A percentile compares a stretch with the other conserved stretches of the same genome.
Evolutionary conservation across 2,888 invertebrate species (phyloP).

Genomic region (Acleris emargana): DNA sequence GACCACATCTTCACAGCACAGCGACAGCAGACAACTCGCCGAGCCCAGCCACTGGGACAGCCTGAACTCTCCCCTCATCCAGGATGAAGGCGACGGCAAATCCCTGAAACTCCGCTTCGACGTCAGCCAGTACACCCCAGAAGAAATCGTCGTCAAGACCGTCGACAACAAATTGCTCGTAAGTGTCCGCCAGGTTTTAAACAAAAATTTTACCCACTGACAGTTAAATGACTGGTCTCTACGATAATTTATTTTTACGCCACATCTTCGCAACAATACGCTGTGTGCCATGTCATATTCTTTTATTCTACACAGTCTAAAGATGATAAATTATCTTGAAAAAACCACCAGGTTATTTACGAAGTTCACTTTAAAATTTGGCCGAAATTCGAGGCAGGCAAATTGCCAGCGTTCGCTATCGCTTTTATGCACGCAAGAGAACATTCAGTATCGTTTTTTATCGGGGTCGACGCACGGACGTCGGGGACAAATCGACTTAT

Average conservation of each 20-base stretch:
- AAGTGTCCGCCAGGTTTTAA: constrained; percentile 58
- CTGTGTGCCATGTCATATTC: constrained; percentile 25
- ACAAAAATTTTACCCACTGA: background rate
- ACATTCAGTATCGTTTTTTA: constrained; percentile 46
- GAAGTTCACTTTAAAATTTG: constrained; percentile 50
- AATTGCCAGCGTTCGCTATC: constrained; percentile 59
- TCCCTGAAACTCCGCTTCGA: constrained; percentile 97
- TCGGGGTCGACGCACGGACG: constrained; percentile 54
- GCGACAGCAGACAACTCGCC: constrained; percentile 84
- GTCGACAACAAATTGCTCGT: constrained; percentile 98
- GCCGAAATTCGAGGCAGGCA: constrained; percentile 58
- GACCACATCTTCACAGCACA: constrained; percentile 86
- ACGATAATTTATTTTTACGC: constrained; percentile 8
- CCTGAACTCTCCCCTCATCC: constrained; percentile 95
- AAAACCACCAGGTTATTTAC: constrained; percentile 56
- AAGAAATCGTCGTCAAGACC: constrained; percentile 99
- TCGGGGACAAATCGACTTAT: constrained; percentile 34
- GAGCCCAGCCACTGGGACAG: constrained; percentile 91
- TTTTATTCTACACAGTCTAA: constrained; percentile 48
- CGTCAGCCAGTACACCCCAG: constrained; percentile 97
- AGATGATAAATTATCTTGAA: constrained; percentile 59
- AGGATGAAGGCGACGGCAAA: constrained; percentile 97
- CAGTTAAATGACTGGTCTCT: constrained; percentile 1
- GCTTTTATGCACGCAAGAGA: constrained; percentile 49
- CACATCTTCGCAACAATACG: constrained; percentile 15